A percentile compares a stretch with the other conserved stretches of the same genome.
Conservation (phyloP, 2,113 vertebrate genomes). For the Indicator maculatus region DNA sequence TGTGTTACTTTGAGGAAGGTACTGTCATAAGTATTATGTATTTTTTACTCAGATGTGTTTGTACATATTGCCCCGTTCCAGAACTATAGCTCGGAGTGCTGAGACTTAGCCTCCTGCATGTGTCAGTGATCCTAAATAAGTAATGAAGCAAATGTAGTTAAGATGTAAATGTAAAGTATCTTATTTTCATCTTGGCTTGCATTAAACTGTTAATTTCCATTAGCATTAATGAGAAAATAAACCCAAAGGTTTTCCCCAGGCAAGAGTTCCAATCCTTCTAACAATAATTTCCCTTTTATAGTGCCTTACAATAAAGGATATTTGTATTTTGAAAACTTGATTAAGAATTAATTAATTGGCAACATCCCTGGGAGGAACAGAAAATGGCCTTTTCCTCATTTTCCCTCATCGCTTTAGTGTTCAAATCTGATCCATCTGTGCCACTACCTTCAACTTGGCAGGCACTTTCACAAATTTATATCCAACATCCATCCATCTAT, state of each 20-base stretch:
- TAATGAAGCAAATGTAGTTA: conserved; percentile 8
- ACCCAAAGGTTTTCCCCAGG: conserved; percentile 38
- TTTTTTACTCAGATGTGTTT: neutral
- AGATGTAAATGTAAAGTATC: conserved; percentile 42
- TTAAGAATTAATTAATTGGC: conserved; percentile 61
- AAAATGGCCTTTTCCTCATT: neutral
- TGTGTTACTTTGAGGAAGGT: neutral
- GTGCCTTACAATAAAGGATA: conserved; percentile 22
- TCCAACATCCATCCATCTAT: accelerated
- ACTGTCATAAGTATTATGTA: accelerated
- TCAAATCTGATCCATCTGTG: neutral
- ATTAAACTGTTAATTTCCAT: conserved; percentile 54
- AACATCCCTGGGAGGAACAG: neutral
- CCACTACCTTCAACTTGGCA: neutral
- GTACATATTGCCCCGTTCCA: neutral
- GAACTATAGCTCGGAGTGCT: neutral
- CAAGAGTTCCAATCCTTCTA: conserved; percentile 36
- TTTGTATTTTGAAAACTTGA: conserved; percentile 64
- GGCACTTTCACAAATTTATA: neutral
- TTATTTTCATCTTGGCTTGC: conserved; percentile 49
- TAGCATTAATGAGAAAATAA: conserved; percentile 45
- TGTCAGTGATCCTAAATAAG: conserved; percentile 13
- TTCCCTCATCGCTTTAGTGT: neutral
- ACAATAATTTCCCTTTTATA: conserved; percentile 30
- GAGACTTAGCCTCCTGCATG: neutral